Conservation (phyloP, 2,797 vertebrate species). For the Pseudochaenichthys georgianus region DNA sequence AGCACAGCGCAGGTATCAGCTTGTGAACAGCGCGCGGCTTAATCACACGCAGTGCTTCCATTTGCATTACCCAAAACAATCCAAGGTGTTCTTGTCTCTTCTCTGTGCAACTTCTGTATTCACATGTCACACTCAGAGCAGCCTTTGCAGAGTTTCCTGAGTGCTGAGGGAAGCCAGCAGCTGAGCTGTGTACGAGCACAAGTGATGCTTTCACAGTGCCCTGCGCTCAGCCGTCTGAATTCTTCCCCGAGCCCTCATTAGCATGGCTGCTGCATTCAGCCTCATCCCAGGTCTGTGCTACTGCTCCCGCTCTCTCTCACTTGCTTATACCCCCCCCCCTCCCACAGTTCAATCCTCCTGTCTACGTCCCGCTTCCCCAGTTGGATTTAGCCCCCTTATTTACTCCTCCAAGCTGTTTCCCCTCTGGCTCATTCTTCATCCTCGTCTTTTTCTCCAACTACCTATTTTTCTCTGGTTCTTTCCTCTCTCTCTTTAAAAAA, state of each 20-base stretch:
- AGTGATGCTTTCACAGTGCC: conserved; percentile 85
- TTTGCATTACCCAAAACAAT: conserved; percentile 53
- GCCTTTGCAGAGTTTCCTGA: conserved; percentile 79
- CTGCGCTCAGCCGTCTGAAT: conserved; percentile 78
- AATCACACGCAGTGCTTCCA: conserved; percentile 13
- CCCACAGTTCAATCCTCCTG: conserved; percentile 60
- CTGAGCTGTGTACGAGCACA: conserved; percentile 85
- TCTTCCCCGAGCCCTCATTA: conserved; percentile 84
- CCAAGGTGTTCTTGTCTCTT: conserved; percentile 67
- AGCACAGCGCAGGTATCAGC: neutral
- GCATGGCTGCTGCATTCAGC: conserved; percentile 83
- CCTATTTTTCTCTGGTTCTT: conserved; percentile 58
- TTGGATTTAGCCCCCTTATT: conserved; percentile 74
- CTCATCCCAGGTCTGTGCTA: conserved; percentile 78
- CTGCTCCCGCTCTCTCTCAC: conserved; percentile 34
- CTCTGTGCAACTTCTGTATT: conserved; percentile 72
- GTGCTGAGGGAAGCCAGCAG: conserved; percentile 83
- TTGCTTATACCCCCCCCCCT: conserved; percentile 36
- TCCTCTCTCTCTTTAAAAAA: conserved; percentile 13
- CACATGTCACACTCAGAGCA: conserved; percentile 74
- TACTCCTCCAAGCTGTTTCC: conserved; percentile 70
- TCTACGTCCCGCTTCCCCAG: conserved; percentile 50
- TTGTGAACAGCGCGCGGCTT: neutral
- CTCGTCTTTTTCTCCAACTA: conserved; percentile 47
- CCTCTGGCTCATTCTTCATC: conserved; percentile 67